Conservation (phyloP, 1,140 invertebrate genomes). For the Apis florea region DNA sequence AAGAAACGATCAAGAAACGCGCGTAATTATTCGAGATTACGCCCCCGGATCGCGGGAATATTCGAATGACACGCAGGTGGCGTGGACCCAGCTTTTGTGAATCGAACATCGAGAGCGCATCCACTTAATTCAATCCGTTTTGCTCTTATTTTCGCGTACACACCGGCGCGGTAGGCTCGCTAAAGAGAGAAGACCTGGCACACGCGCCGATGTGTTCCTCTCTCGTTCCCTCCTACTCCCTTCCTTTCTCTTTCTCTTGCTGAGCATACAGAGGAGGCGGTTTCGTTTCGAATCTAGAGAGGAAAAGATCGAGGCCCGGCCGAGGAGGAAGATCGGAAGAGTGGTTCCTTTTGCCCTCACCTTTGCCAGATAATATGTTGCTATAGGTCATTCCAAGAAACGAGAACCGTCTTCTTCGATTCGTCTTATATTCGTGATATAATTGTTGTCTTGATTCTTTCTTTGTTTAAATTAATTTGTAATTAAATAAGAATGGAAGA, state of each 20-base stretch:
- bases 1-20: not conserved
- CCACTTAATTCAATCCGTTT: slow-evolving; percentile 42
- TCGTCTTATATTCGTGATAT: too few relatives aligned
- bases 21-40: slow-evolving; percentile 20
- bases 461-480: too few relatives aligned
- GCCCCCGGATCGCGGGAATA: not conserved
- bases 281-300: slow-evolving; percentile 48
- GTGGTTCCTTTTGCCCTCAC: slow-evolving; percentile 50
- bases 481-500: too few relatives aligned
- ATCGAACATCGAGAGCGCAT: slow-evolving; percentile 26
- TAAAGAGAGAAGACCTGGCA: slow-evolving; percentile 62
- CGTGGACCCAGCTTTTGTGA: slow-evolving; percentile 18
- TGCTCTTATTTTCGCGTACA: slow-evolving; percentile 33
- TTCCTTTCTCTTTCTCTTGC: slow-evolving; percentile 36
- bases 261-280: slow-evolving; percentile 45
- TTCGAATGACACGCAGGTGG: slow-evolving; percentile 15
- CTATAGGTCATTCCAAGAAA: slow-evolving; percentile 62
- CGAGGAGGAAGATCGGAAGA: slow-evolving; percentile 40
- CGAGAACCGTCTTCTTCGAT: not conserved
- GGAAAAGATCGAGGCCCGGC: not conserved
- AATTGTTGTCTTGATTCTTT: too few relatives aligned
- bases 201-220: slow-evolving; percentile 55
- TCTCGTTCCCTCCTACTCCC: slow-evolving; percentile 17
- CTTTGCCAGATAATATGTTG: slow-evolving; percentile 38
- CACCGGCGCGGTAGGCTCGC: slow-evolving; percentile 42